Evolutionary conservation across 2,797 vertebrate genomes (phyloP).

Genomic region (Chelon auratus): DNA sequence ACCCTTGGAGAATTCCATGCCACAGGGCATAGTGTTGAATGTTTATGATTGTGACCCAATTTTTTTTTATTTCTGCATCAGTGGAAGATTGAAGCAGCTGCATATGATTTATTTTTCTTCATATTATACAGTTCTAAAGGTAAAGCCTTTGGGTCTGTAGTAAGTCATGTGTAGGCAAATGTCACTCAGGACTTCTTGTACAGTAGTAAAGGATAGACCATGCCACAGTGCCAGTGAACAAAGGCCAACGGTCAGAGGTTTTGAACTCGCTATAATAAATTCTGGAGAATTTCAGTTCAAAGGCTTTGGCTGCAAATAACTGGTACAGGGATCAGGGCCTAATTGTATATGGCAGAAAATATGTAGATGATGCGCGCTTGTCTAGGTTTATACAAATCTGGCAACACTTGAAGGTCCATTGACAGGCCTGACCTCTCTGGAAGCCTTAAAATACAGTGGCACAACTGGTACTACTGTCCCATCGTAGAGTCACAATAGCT

Average conservation of each 20-base stretch:
- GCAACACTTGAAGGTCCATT: neutral
- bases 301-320: neutral
- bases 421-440: neutral
- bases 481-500: too few relatives aligned
- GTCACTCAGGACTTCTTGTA: conserved; percentile 1
- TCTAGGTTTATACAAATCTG: conserved; percentile 27
- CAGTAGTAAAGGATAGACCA: conserved; percentile 1
- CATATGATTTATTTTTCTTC: conserved; percentile 15
- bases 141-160: conserved; percentile 14
- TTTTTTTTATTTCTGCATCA: conserved; percentile 34
- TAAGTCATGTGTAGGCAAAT: conserved; percentile 35
- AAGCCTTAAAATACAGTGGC: too few relatives aligned
- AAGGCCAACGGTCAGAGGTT: conserved; percentile 2
- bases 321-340: neutral
- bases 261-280: neutral
- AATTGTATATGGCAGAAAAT: conserved; percentile 25
- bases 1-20: conserved; percentile 6
- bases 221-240: neutral
- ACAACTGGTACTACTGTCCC: too few relatives aligned
- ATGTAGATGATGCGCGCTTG: conserved; percentile 38
- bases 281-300: conserved; percentile 10
- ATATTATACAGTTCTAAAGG: conserved; percentile 10
- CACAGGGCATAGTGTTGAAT: conserved; percentile 6
- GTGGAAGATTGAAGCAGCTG: neutral
- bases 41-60: conserved; percentile 21